phyloP scores from a whole-genome alignment of 2,113 vertebrate species.

The Elaphurus davidianus region DNA sequence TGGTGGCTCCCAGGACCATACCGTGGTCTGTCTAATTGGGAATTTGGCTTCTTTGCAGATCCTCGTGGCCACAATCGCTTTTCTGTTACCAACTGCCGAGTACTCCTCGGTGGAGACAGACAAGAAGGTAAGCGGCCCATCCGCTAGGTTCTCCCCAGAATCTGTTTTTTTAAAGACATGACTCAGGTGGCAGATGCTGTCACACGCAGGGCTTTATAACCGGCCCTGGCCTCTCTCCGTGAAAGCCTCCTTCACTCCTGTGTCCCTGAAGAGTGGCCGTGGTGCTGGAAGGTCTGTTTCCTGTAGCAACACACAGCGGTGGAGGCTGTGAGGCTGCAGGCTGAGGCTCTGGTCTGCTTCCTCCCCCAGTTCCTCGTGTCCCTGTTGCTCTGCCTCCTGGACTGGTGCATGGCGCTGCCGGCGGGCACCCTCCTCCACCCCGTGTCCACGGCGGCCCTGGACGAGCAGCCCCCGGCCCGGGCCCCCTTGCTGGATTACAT shows the following conservation, averaged over 20 bases:
- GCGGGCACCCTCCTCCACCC: slow-evolving; percentile 92
- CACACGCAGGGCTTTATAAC: not conserved
- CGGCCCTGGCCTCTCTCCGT: not conserved
- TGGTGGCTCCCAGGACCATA: not conserved
- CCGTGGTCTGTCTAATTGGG: not conserved
- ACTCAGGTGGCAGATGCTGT: not conserved
- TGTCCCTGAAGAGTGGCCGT: not conserved
- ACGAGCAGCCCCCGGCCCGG: slow-evolving; percentile 85
- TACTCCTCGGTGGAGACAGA: slow-evolving; percentile 93
- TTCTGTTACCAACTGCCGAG: slow-evolving; percentile 96
- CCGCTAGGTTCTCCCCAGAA: not conserved
- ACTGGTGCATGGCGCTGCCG: slow-evolving; percentile 98
- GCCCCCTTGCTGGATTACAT: slow-evolving; percentile 95
- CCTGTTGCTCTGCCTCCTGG: slow-evolving; percentile 94
- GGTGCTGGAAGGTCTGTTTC: not conserved
- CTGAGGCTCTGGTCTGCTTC: not conserved
- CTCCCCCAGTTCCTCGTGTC: slow-evolving; percentile 93
- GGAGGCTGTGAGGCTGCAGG: not conserved
- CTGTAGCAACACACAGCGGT: not conserved
- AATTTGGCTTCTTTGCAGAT: slow-evolving; percentile 84
- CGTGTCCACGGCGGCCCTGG: slow-evolving; percentile 85
- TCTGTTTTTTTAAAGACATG: not conserved
- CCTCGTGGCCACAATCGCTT: slow-evolving; percentile 97
- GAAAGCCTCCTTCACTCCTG: not conserved
- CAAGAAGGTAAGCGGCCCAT: slow-evolving; percentile 89